Evolutionary conservation across 2,888 invertebrate genomes (phyloP).

Genomic region (Leptarthrus brevirostris): DNA sequence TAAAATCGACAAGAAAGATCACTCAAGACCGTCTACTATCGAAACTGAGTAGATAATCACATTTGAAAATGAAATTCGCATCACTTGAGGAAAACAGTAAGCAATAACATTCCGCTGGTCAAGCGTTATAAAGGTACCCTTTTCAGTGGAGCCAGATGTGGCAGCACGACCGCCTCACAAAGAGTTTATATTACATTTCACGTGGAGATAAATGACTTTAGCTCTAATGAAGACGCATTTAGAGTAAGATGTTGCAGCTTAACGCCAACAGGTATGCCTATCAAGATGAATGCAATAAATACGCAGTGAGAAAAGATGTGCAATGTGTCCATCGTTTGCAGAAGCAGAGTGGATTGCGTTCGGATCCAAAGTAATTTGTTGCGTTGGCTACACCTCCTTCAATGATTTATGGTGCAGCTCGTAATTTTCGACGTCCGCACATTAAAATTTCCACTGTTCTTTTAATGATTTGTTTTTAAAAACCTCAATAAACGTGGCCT

Average conservation of each 20-base stretch:
- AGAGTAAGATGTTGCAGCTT: slow-evolving; percentile 38
- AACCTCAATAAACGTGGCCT: too few species aligned
- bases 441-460: slow-evolving; percentile 14
- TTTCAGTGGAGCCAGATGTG: too few species aligned
- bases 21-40: too few species aligned
- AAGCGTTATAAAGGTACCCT: too few species aligned
- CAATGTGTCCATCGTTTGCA: slow-evolving; percentile 26
- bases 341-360: slow-evolving; percentile 17
- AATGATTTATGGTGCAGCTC: slow-evolving; percentile 51
- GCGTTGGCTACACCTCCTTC: slow-evolving; percentile 50
- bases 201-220: slow-evolving; percentile 26
- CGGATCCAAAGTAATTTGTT: slow-evolving; percentile 47
- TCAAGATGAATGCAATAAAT: neutral
- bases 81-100: too few species aligned
- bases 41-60: too few species aligned
- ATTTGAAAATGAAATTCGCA: too few species aligned
- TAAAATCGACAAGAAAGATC: too few species aligned
- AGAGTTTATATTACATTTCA: slow-evolving; percentile 36
- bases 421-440: slow-evolving; percentile 51
- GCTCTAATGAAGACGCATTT: slow-evolving; percentile 39
- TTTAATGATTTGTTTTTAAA: slow-evolving; percentile 42
- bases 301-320: neutral
- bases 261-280: slow-evolving; percentile 26
- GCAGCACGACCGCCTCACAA: neutral
- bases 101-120: too few species aligned